Percentiles rank a stretch among this genome's conserved stretches.
These are phyloP conservation scores for Lanius collurio DNA, from an alignment of 2,113 vertebrate species.

Conservation along the genomic window DNA sequence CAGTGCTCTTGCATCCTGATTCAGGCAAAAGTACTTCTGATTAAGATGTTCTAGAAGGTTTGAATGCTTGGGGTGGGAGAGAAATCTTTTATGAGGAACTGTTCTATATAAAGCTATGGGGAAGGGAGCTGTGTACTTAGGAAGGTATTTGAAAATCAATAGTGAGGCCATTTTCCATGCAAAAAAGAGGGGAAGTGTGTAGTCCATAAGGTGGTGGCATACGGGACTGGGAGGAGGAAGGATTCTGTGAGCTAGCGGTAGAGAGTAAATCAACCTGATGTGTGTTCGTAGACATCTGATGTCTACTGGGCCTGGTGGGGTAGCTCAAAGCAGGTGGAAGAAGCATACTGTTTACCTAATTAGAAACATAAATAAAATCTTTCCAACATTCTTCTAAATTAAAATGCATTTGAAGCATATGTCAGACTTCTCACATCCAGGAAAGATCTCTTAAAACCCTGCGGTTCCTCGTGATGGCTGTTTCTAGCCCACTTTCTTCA, in stretches of 20 bases:
- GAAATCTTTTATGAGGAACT: neutral
- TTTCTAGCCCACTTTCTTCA: neutral
- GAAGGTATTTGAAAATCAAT: neutral
- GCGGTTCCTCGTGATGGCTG: neutral
- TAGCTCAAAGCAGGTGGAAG: constrained; percentile 53
- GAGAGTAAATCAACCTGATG: constrained; percentile 24
- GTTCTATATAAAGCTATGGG: neutral
- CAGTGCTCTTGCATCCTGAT: neutral
- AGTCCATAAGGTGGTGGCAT: neutral
- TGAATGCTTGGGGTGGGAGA: neutral
- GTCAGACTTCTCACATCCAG: constrained; percentile 32
- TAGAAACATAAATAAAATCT: constrained; percentile 64
- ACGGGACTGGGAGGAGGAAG: neutral
- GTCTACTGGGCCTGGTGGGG: constrained; percentile 22
- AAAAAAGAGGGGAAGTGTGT: neutral
- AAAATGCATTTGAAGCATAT: constrained; percentile 50
- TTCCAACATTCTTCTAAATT: constrained; percentile 36
- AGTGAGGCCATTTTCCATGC: neutral
- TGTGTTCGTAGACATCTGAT: constrained; percentile 15
- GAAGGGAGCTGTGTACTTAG: neutral
- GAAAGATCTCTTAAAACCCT: neutral
- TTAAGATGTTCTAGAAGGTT: neutral
- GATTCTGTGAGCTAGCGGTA: neutral
- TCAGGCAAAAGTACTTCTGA: neutral
- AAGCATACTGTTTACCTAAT: constrained; percentile 63